phyloP scores from a whole-genome alignment of 2,888 invertebrate species.

The Troglohyphantes excavatus region DNA sequence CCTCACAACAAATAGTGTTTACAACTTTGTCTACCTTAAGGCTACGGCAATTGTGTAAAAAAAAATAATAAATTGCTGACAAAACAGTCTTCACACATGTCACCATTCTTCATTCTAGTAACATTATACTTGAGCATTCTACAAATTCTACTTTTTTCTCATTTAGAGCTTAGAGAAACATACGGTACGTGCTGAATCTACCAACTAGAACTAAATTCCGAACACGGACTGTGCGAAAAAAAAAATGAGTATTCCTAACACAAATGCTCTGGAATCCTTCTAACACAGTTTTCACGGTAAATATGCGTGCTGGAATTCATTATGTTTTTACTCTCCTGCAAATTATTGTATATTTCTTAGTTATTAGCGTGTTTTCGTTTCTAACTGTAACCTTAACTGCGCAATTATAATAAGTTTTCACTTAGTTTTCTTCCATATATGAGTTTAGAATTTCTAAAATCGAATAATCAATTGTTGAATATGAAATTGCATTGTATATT shows the following conservation, averaged over 20 bases:
- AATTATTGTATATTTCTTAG: constrained; percentile 1
- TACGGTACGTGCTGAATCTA: constrained; percentile 11
- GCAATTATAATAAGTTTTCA: not conserved
- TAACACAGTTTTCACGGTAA: constrained; percentile 57
- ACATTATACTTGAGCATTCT: not conserved
- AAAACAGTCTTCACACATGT: not conserved
- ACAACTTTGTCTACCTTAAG: not conserved
- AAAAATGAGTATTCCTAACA: not conserved
- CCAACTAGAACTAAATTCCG: constrained; percentile 25
- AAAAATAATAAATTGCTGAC: not conserved
- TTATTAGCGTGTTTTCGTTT: not conserved
- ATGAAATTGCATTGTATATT: too few species aligned
- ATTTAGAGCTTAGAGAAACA: not conserved
- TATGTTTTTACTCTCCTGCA: not conserved
- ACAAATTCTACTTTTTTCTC: not conserved
- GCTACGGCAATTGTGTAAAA: not conserved
- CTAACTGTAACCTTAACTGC: not conserved
- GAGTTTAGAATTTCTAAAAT: too few species aligned
- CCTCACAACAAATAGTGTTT: not conserved
- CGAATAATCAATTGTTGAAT: too few species aligned
- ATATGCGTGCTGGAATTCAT: constrained; percentile 52
- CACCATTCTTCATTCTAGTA: not conserved
- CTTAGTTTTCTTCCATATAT: too few species aligned
- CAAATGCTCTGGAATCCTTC: constrained; percentile 36
- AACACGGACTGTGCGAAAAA: constrained; percentile 36